These are phyloP conservation scores for Rutpela maculata DNA, from an alignment of 2,888 invertebrate genomes.

Conservation along the genomic window DNA sequence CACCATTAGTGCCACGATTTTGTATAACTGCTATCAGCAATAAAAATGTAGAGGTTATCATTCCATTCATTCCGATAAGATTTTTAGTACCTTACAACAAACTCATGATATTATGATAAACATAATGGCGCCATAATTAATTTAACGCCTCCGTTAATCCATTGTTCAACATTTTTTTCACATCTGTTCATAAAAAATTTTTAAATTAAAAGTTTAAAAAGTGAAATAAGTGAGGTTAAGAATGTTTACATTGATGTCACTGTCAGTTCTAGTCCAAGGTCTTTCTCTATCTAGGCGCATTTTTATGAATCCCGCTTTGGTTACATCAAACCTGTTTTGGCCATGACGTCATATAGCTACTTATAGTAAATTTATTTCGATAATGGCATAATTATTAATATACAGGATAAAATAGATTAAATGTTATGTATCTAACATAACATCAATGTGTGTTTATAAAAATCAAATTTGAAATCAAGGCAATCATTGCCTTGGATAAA, in stretches of 20 bases:
- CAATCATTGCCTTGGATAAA: no score
- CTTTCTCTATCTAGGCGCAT: background rate
- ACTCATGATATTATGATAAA: slow-evolving; percentile 5
- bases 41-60: slow-evolving; percentile 30
- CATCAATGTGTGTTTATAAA: no score
- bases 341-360: no score
- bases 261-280: background rate
- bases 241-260: background rate
- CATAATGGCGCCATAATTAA: background rate
- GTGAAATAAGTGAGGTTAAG: background rate
- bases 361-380: no score
- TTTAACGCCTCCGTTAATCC: background rate
- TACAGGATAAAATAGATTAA: no score
- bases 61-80: slow-evolving; percentile 17
- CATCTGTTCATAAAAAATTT: background rate
- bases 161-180: background rate
- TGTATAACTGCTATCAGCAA: slow-evolving; percentile 7
- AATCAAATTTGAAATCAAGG: no score
- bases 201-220: background rate
- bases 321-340: no score
- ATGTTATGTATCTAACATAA: no score
- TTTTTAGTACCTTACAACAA: background rate
- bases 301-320: background rate
- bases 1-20: slow-evolving; percentile 5
- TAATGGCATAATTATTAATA: no score